These are phyloP conservation scores for Drosophila tanythrix DNA, from an alignment of 2,888 invertebrate genomes.

Conservation along the genomic window DNA sequence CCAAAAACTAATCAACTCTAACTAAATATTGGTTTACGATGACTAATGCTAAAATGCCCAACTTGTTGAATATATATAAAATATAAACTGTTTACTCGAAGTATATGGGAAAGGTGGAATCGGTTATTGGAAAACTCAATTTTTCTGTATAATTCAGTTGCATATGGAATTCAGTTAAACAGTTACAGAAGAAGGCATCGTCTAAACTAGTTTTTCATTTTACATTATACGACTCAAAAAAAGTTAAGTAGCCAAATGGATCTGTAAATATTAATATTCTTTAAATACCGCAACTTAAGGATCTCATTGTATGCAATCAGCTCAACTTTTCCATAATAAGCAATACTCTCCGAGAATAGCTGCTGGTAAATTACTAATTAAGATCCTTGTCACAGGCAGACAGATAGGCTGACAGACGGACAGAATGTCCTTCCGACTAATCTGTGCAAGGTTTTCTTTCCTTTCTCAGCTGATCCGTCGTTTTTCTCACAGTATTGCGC, in stretches of 20 bases:
- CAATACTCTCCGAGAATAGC: constrained; percentile 3
- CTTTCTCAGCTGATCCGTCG: constrained; percentile 54
- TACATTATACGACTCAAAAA: neutral
- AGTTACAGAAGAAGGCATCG: neutral
- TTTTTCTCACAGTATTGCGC: constrained; percentile 26
- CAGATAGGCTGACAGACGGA: constrained; percentile 6
- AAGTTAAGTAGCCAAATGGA: neutral
- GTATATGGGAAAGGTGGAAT: neutral
- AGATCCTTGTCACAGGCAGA: constrained; percentile 26
- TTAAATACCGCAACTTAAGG: neutral
- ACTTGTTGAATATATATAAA: neutral
- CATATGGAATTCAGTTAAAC: no score
- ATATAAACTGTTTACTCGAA: neutral
- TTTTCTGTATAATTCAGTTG: neutral
- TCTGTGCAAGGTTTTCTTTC: constrained; percentile 29
- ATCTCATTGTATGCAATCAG: neutral
- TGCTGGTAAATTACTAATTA: constrained; percentile 27
- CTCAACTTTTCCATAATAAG: constrained; percentile 6
- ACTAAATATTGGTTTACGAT: neutral
- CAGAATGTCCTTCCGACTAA: constrained; percentile 29
- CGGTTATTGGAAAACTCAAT: neutral
- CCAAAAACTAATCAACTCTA: neutral
- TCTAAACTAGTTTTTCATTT: neutral
- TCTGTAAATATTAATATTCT: neutral
- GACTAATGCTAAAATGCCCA: neutral